phyloP scores from a whole-genome alignment of 2,113 vertebrate genomes.

The Hydropotes inermis region DNA sequence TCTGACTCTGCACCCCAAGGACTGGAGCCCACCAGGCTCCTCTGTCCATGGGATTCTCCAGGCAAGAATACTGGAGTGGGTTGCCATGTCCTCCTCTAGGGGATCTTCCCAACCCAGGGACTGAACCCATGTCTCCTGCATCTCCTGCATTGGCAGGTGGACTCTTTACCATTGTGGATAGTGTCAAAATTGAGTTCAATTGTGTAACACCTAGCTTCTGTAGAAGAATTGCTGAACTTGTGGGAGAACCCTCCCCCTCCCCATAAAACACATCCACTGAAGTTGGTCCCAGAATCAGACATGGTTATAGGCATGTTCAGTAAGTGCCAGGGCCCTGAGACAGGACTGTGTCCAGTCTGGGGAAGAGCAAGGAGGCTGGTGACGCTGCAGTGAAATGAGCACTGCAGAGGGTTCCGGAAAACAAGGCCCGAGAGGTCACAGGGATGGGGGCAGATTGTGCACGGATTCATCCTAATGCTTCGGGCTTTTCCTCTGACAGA shows the following conservation, averaged over 20 bases:
- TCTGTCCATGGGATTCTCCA: neutral
- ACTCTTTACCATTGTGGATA: neutral
- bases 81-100: neutral
- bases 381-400: neutral
- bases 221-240: neutral
- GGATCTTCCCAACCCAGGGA: neutral
- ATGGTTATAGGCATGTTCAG: neutral
- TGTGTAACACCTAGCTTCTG: neutral
- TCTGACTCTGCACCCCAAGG: neutral
- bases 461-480: neutral
- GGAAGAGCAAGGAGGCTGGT: neutral
- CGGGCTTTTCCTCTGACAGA: neutral
- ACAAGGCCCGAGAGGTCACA: neutral
- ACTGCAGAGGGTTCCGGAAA: neutral
- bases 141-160: neutral
- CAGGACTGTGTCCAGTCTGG: neutral
- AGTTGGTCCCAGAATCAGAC: neutral
- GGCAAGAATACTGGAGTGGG: neutral
- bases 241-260: neutral
- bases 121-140: neutral
- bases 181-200: neutral
- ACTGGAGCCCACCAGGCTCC: neutral
- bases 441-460: neutral
- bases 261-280: neutral
- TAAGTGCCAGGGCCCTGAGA: neutral